A percentile compares a stretch with the other conserved stretches of the same genome.
Conservation (phyloP, 2,797 vertebrate genomes). For the Rachycentron canadum region DNA sequence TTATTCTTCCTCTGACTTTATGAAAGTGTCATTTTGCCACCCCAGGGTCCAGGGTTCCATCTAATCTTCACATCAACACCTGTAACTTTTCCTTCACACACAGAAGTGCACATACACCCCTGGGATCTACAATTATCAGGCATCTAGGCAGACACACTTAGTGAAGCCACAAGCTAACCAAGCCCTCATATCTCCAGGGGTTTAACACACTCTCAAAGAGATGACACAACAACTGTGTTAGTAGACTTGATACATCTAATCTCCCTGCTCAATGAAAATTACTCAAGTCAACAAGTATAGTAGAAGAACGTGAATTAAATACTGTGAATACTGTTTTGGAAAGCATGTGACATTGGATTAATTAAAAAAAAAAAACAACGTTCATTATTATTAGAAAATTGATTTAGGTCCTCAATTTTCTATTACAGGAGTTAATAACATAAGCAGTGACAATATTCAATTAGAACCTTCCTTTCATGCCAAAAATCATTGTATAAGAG, state of each 20-base stretch:
- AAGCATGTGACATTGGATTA: not conserved
- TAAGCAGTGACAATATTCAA: constrained; percentile 38
- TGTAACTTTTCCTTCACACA: constrained; percentile 20
- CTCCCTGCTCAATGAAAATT: constrained; percentile 22
- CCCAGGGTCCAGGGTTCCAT: constrained; percentile 11
- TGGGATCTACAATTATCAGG: constrained; percentile 59
- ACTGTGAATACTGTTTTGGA: constrained; percentile 3
- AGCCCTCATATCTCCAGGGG: constrained; percentile 48
- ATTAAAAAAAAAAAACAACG: constrained; percentile 12
- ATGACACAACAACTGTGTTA: constrained; percentile 35
- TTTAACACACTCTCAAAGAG: constrained; percentile 43
- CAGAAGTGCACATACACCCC: constrained; percentile 18
- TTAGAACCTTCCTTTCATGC: constrained; percentile 47
- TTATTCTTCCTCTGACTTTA: constrained; percentile 21
- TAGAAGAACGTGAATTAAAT: constrained; percentile 1
- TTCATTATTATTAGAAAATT: constrained; percentile 33
- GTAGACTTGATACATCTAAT: constrained; percentile 35
- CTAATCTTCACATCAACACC: constrained; percentile 25
- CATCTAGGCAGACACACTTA: constrained; percentile 29
- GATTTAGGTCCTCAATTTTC: constrained; percentile 41
- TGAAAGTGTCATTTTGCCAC: constrained; percentile 32
- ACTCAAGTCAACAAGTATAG: constrained; percentile 10
- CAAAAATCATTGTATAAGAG: constrained; percentile 36
- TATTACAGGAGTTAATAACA: constrained; percentile 30
- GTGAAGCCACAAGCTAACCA: constrained; percentile 56